Evolutionary conservation across 2,797 vertebrate genomes (phyloP).

Genomic region (Myripristis murdjan): DNA sequence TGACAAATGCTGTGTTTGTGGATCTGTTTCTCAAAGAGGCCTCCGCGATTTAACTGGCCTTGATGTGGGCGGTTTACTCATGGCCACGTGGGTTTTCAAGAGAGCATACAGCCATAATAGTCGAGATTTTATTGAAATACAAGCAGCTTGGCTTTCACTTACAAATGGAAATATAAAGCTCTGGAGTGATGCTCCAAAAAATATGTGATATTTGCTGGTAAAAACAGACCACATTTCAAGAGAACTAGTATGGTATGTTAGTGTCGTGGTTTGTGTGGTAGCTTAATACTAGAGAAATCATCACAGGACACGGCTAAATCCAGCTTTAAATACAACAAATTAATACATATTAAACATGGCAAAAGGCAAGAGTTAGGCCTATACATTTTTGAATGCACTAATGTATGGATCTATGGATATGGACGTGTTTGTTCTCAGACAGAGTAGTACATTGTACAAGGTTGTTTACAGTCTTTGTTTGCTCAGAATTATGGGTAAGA

Average conservation of each 20-base stretch:
- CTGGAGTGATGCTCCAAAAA: constrained; percentile 10
- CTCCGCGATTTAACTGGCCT: constrained; percentile 18
- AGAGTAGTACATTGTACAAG: not conserved
- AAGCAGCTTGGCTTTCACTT: not conserved
- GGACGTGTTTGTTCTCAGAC: constrained; percentile 13
- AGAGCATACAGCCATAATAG: not conserved
- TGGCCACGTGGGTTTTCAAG: constrained; percentile 2
- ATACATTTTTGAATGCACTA: too few relatives aligned
- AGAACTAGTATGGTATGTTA: too few relatives aligned
- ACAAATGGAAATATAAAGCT: not conserved
- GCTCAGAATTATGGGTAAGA: constrained; percentile 63
- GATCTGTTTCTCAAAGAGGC: constrained; percentile 16
- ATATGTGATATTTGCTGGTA: too few relatives aligned
- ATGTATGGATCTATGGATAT: too few relatives aligned
- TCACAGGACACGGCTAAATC: too few relatives aligned
- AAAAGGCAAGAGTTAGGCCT: too few relatives aligned
- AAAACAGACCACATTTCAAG: too few relatives aligned
- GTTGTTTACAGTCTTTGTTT: constrained; percentile 58
- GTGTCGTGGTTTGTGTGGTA: too few relatives aligned
- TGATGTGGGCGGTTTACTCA: constrained; percentile 6
- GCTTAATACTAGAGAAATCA: too few relatives aligned
- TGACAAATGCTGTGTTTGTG: constrained; percentile 14
- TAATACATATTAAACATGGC: too few relatives aligned
- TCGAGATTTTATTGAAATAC: not conserved
- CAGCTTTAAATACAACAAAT: too few relatives aligned